Evolutionary conservation across 2,113 vertebrate genomes (phyloP).

Genomic region (Microcebus lehilahytsara): DNA sequence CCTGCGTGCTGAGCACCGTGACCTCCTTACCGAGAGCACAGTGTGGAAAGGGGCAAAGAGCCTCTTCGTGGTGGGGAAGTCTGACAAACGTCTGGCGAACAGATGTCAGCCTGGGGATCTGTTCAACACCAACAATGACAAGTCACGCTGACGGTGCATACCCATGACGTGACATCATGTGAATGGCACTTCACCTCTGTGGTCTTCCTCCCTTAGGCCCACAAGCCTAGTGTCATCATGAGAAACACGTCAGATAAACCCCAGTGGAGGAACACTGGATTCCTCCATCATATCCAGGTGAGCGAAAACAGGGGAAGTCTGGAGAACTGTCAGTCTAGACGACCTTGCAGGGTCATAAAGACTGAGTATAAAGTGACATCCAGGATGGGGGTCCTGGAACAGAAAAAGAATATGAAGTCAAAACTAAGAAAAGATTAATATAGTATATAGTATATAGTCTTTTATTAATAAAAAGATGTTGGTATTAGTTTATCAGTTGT

Average conservation of each 20-base stretch:
- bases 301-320: not conserved
- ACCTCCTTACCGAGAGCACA: too few species aligned
- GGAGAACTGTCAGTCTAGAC: not conserved
- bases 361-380: too few species aligned
- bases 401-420: not conserved
- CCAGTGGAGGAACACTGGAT: not conserved
- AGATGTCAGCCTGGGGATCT: not conserved
- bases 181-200: not conserved
- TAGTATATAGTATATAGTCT: accelerated
- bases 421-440: not conserved
- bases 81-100: too few species aligned
- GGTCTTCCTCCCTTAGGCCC: not conserved
- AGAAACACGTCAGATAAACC: not conserved
- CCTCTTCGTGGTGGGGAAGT: not conserved
- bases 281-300: not conserved
- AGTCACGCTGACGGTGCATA: too few species aligned
- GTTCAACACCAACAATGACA: not conserved
- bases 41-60: accelerated
- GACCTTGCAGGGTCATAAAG: too few species aligned
- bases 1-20: accelerated
- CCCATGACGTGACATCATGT: not conserved
- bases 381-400: too few species aligned
- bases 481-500: too few species aligned
- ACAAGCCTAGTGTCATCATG: not conserved
- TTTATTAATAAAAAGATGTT: not conserved